These are phyloP conservation scores for Cephus runcator DNA, from an alignment of 2,888 invertebrate genomes.

Conservation along the genomic window DNA sequence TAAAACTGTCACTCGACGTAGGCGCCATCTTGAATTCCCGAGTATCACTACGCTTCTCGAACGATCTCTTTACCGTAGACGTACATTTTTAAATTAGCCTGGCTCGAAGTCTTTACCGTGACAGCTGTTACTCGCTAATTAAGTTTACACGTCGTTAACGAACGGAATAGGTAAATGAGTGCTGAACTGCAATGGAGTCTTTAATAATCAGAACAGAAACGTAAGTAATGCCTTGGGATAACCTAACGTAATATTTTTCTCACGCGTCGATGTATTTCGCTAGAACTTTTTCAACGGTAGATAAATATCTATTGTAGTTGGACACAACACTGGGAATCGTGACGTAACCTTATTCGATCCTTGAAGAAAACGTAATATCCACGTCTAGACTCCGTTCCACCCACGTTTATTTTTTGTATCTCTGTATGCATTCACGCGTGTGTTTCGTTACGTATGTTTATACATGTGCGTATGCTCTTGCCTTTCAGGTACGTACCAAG, in stretches of 20 bases:
- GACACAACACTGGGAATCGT: constrained; percentile 22
- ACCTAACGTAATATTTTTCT: not conserved
- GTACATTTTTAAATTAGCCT: not conserved
- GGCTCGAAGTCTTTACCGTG: not conserved
- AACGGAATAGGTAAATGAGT: not conserved
- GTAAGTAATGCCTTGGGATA: not conserved
- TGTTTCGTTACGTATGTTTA: not conserved
- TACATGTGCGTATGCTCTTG: constrained; percentile 5
- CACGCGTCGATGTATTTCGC: not conserved
- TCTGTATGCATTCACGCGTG: not conserved
- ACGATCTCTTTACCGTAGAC: not conserved
- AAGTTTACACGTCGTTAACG: constrained; percentile 40
- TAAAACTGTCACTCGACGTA: not conserved
- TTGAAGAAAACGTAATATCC: constrained; percentile 25
- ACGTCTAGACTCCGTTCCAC: constrained; percentile 14
- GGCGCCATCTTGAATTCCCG: not conserved
- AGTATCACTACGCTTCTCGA: not conserved
- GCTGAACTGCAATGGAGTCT: not conserved
- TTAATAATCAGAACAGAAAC: not conserved
- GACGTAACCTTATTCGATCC: constrained; percentile 16
- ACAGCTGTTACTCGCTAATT: constrained; percentile 38
- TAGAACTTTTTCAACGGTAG: not conserved
- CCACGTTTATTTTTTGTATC: not conserved
- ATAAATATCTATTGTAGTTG: constrained; percentile 23
- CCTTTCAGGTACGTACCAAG: not conserved